Percentiles rank a stretch among this genome's conserved stretches.
These are phyloP conservation scores for Bufotes viridis DNA, from an alignment of 2,797 vertebrate species.

Conservation along the genomic window DNA sequence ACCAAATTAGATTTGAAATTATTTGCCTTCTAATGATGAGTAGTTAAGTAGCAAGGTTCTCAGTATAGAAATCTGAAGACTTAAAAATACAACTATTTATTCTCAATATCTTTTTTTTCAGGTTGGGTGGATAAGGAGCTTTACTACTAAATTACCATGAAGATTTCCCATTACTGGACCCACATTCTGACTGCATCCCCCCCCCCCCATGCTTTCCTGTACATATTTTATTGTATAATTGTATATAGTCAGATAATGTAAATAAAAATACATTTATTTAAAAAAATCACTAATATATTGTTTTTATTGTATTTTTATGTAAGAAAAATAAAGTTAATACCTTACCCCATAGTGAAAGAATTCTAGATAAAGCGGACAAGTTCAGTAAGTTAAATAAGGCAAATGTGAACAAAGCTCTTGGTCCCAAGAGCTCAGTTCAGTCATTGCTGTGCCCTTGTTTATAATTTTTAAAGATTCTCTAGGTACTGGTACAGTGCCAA, in stretches of 20 bases:
- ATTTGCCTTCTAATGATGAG: too few species aligned
- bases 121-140: slow-evolving; percentile 52
- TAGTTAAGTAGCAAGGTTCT: not conserved
- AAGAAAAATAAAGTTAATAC: not conserved
- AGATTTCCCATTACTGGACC: not conserved
- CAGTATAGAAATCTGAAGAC: not conserved
- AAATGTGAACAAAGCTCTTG: too few species aligned
- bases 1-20: too few species aligned
- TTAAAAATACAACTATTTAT: not conserved
- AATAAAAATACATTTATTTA: slow-evolving; percentile 26
- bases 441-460: too few species aligned
- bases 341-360: not conserved
- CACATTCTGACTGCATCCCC: not conserved
- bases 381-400: too few species aligned
- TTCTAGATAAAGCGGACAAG: too few species aligned
- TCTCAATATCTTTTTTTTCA: not conserved
- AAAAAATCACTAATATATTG: not conserved
- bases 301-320: not conserved
- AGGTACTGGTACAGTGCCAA: too few species aligned
- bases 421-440: too few species aligned
- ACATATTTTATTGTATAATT: slow-evolving; percentile 44
- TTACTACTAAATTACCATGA: slow-evolving; percentile 38
- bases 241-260: slow-evolving; percentile 2
- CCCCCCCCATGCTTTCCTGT: not conserved
- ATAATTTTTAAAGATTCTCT: too few species aligned